phyloP scores from a whole-genome alignment of 37 sponge, comb jelly and placozoan genomes.

The Haliclona indistincta region DNA sequence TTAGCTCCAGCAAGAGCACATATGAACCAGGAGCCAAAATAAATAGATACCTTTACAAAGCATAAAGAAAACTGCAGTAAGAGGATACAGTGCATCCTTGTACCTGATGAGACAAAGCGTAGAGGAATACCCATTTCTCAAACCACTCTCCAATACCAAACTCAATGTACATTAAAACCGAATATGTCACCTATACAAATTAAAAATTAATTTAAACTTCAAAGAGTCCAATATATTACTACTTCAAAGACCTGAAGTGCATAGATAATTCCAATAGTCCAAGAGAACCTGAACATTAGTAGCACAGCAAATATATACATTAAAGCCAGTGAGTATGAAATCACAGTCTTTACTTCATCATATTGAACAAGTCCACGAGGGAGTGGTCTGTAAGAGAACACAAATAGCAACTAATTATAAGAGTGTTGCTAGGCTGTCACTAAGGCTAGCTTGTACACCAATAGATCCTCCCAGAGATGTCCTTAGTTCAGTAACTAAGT shows the following conservation, averaged over 20 bases:
- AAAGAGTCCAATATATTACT: neutral
- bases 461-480: too few species aligned
- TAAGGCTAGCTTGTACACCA: too few species aligned
- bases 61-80: neutral
- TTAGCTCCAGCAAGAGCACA: slow-evolving; percentile 38
- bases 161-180: slow-evolving; percentile 80
- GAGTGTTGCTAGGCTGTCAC: too few species aligned
- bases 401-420: neutral
- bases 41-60: slow-evolving; percentile 42
- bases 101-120: slow-evolving; percentile 77
- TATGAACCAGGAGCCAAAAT: slow-evolving; percentile 52
- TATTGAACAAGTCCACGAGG: slow-evolving; percentile 68
- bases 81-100: neutral
- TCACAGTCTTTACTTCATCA: slow-evolving; percentile 48
- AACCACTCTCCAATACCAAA: slow-evolving; percentile 86
- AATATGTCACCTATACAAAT: slow-evolving; percentile 56
- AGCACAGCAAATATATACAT: slow-evolving; percentile 25
- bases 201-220: neutral
- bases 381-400: slow-evolving; percentile 47
- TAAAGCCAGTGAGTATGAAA: slow-evolving; percentile 19
- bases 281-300: slow-evolving; percentile 32
- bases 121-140: slow-evolving; percentile 56
- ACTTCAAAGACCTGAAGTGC: slow-evolving; percentile 36
- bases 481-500: too few species aligned
- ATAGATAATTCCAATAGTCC: slow-evolving; percentile 34